Base-by-base conservation (phyloP, 1,140 invertebrate genomes). In the Riptortus pedestris region DNA sequence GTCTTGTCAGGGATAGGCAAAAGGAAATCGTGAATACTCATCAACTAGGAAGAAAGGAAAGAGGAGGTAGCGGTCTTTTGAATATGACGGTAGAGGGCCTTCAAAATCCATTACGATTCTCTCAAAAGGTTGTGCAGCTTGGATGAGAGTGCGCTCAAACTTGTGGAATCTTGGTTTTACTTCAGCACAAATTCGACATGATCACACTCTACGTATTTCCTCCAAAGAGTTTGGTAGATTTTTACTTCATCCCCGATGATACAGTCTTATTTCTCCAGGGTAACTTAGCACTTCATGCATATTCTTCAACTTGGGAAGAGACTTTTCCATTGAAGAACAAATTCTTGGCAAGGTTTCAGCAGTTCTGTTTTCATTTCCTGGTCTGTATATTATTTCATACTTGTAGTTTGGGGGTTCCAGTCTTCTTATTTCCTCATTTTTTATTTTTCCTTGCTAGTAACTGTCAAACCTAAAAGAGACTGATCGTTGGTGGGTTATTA, bases 11-110 rank as follows among this genome's bases (percentile, higher is more conserved):
- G 67, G 64, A 43, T 70, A 69, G 11, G 67, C 33, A 38, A 72
- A 73, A 22, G 69, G 70, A 61, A 70, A 73, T 52, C 71, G 52
- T 11, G 68, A 72, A 60, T 63, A 73, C 64, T 72, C 69, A 64
- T 73, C 69, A 1, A 72, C 66, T 51, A 72, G 59, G 11, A n/a
- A n/a, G n/a, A n/a, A n/a, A n/a, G n/a, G n/a, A n/a, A 66, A 71
- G 9, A 71, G 52, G 26, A 70, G 12, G 51, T 71, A 73, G 29
- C 60, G 57, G 33, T 73, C 71, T 20, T 59, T 64, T 11, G 66
- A 52, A n/a, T 18, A 43, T 12, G 69, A 66, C 43, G 69, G 65
- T 12, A 72, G 26, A 31, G 70, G 70, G 9, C 70, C 67, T 65
- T 72, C 71, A 48, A 72, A 72, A 60, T 70, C 72, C 16, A 71